Base-by-base conservation (phyloP, 2,797 vertebrate species). In the Sebastes kiyomatsui region DNA sequence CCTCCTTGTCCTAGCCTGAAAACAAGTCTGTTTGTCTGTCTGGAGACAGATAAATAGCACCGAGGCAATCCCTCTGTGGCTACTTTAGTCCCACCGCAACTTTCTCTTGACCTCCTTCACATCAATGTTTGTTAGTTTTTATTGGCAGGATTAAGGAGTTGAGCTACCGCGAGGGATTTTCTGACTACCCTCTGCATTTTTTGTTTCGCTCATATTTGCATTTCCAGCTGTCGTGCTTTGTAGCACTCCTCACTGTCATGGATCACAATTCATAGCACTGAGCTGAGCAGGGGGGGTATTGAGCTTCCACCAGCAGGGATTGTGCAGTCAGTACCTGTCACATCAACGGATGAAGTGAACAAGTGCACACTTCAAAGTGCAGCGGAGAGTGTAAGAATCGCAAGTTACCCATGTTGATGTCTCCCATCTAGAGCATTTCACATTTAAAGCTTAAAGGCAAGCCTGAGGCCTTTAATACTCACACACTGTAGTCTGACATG, bases 341-440 rank as follows among this genome's bases (percentile, higher is more conserved):
- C 75, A 82, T 83, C 82, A 85, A 81, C 76, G 67, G 70, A 74
- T 75, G 73, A 79, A 79, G 35, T 22, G 28, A 79, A 81, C 28
- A 72, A 74, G 54, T 67, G 70, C 73, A 64, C 28, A 56, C 67
- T 89, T 79, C 71, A 73, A 85, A 77, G 70, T 16, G 71, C 65
- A 77, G 72, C 3, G 2, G 8, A 71, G 61, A 78, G 18, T 27
- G 46, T 49, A 8, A 66, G 32, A 67, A 61, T 62, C 16, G 59
- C 27, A 8, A 72, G 62, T 60, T 65, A 20, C 27, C 46, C 55
- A 35, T 56, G 79, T 52, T 75, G 61, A 84, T 74, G 82, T 5
- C 72, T 66, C 4, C 71, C 20, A 60, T 22, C 33, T 46, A 74
- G 61, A 75, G 30, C 3, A 6, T 69, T 77, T 86, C 49, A 25